phyloP scores from a whole-genome alignment of 2,797 vertebrate species.

The Sylvia borin region DNA sequence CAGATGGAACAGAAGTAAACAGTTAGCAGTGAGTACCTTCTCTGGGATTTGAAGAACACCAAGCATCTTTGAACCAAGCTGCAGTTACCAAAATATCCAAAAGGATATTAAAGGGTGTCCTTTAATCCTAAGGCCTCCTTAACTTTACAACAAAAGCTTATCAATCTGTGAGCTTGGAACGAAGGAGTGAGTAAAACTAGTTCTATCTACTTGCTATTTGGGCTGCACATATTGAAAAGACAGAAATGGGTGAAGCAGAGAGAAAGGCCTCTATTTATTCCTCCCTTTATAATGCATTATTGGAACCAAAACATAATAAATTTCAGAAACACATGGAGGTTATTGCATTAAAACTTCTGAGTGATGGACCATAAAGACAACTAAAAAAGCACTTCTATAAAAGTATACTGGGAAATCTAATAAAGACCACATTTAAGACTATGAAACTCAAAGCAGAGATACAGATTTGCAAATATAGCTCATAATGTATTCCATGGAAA shows the following conservation, averaged over 20 bases:
- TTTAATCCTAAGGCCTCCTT: slow-evolving; percentile 2
- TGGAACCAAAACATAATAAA: not conserved
- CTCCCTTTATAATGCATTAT: not conserved
- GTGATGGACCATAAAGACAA: not conserved
- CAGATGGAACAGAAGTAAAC: not conserved
- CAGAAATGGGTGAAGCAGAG: not conserved
- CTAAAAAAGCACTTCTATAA: not conserved
- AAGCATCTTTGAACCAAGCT: not conserved
- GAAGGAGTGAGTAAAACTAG: not conserved
- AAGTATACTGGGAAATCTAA: not conserved
- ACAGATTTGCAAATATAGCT: not conserved
- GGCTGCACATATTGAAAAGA: not conserved
- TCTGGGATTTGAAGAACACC: not conserved
- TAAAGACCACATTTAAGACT: not conserved
- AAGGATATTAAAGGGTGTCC: not conserved
- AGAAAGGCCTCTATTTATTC: not conserved
- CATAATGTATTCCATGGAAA: not conserved
- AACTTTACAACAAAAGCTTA: not conserved
- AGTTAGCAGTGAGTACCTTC: not conserved
- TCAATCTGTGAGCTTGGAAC: not conserved
- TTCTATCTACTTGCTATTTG: not conserved
- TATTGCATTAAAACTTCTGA: not conserved
- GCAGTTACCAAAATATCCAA: not conserved
- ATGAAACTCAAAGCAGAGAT: not conserved
- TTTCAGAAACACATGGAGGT: accelerated